Conservation (phyloP, 2,888 invertebrate genomes). For the Listrodromus nycthemerus region DNA sequence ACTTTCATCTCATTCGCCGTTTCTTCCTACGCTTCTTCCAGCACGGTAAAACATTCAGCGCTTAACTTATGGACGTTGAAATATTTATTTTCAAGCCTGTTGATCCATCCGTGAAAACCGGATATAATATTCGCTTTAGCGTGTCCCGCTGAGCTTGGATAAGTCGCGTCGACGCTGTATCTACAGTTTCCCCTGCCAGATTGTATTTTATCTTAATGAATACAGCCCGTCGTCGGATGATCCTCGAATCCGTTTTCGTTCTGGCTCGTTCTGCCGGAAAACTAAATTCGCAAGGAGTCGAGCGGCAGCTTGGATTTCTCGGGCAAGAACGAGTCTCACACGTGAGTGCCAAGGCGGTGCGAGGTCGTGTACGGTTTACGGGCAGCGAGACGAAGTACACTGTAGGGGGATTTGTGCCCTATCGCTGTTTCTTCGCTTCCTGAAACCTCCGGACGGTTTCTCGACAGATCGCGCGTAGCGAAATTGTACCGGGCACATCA, state of each 20-base stretch:
- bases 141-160: neutral
- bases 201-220: conserved; percentile 42
- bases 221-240: conserved; percentile 38
- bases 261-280: conserved; percentile 56
- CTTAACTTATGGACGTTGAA: neutral
- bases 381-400: conserved; percentile 10
- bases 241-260: conserved; percentile 51
- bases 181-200: conserved; percentile 1
- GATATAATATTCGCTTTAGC: conserved; percentile 29
- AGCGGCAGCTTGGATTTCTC: conserved; percentile 28
- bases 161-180: conserved; percentile 2
- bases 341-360: conserved; percentile 40
- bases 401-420: neutral
- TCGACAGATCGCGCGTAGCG: conserved; percentile 13
- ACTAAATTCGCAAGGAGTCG: conserved; percentile 55
- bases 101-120: neutral
- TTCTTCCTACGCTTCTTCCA: conserved; percentile 7
- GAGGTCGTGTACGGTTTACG: conserved; percentile 47
- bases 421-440: conserved; percentile 2
- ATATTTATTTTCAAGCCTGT: conserved; percentile 6
- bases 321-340: conserved; percentile 33
- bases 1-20: neutral
- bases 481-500: conserved; percentile 14
- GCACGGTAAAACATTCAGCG: neutral
- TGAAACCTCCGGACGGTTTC: conserved; percentile 10